Evolutionary conservation across 1,140 invertebrate species (phyloP), one percentile per base, ranked within the genome.

Genomic region (Chlorops oryzae): DNA sequence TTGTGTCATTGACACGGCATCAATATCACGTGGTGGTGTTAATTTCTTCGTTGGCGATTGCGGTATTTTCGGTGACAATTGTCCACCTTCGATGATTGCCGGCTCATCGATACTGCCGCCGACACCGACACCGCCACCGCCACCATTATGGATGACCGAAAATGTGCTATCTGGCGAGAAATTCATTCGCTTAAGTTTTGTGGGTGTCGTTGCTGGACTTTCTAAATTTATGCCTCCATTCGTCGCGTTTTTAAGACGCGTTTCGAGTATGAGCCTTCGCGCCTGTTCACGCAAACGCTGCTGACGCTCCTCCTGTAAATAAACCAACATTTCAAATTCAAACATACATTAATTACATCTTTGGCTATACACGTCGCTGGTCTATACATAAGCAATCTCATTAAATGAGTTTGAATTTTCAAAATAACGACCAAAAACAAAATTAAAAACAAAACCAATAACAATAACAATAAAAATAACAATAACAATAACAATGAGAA

Each of bases 201-300:
- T 66, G 20, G 64, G 65, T 41, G 60, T 60, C 28, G 68, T 69
- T 13, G 62, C 68, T 5, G 51, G 51, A 22, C 46, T 48, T 17
- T 47, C 47, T 1, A 47, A 37, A 50, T 61, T 79, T 73, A 13
- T 53, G 9, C 56, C 51, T 38, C 44, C 45, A 12, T 50, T 50
- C 2, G 50, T 46, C 73, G 34, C 81, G 79, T 75, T 82, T 80
- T 67, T 70, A 2, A 72, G 73, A 61, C 89, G 79, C 0, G 91
- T 90, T 65, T 96, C 90, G 1, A 89, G 90, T 51, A 97, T 94
- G 34, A 97, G 74, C 62, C 84, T 82, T 55, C 90, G 80, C 38
- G 93, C 93, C 64, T 92, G 78, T 74, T 96, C 92, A 21, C 88
- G 75, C 40, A 96, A 72, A 55, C 86, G 83, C 50, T 84, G 83